phyloP scores from a whole-genome alignment of 1,140 invertebrate species.

The Trichoplusia ni region DNA sequence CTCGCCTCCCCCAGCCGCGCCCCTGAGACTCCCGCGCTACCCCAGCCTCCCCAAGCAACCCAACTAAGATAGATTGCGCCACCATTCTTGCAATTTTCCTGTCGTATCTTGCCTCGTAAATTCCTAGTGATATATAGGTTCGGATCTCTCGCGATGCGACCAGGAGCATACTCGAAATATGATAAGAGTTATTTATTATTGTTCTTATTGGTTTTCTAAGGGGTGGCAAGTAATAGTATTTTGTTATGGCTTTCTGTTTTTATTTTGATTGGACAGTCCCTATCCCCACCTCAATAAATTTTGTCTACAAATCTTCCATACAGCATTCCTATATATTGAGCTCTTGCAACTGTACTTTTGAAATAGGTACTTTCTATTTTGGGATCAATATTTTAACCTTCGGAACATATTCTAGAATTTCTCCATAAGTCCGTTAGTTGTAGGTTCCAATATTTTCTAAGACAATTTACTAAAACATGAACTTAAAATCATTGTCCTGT shows the following conservation, averaged over 20 bases:
- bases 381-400: no score
- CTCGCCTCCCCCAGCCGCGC: constrained; percentile 48
- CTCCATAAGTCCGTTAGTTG: no score
- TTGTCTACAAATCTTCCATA: no score
- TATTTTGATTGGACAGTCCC: constrained; percentile 27
- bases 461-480: no score
- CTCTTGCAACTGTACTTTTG: no score
- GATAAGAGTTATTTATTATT: constrained; percentile 82
- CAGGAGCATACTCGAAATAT: constrained; percentile 82
- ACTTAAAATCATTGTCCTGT: no score
- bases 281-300: background rate
- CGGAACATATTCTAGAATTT: no score
- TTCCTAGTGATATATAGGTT: constrained; percentile 88
- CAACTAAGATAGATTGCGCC: constrained; percentile 88
- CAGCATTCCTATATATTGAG: no score
- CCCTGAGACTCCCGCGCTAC: constrained; percentile 46
- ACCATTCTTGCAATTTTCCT: constrained; percentile 90
- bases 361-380: no score
- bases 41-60: constrained; percentile 77
- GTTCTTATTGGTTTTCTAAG: constrained; percentile 80
- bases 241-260: constrained; percentile 48
- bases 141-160: constrained; percentile 85
- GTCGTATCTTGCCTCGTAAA: constrained; percentile 89
- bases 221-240: constrained; percentile 62
- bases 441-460: no score